Evolutionary conservation across 30 jellyfish, hydroid and myxozoan species (phyloP).

Genomic region (Hydractinia symbiolongicarpus): DNA sequence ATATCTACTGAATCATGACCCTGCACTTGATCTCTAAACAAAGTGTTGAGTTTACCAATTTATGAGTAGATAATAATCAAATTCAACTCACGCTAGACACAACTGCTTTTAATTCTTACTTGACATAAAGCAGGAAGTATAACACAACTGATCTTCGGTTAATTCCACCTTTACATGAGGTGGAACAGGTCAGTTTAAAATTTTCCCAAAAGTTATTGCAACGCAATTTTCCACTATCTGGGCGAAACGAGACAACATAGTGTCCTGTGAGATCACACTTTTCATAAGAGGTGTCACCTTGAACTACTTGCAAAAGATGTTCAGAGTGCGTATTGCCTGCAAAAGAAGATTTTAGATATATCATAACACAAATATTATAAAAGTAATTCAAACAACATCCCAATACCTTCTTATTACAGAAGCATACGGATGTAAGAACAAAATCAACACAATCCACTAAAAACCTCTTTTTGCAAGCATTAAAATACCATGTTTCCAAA

Average conservation of each 20-base stretch:
- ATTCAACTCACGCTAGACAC: too few species aligned
- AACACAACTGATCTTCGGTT: neutral
- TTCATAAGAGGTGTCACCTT: neutral
- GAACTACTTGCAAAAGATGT: neutral
- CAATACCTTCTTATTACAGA: too few species aligned
- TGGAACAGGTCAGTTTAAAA: neutral
- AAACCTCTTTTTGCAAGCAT: neutral
- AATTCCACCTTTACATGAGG: neutral
- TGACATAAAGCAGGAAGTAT: neutral
- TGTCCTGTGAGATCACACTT: conserved; percentile 3
- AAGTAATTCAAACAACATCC: too few species aligned
- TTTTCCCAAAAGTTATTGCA: neutral
- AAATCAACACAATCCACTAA: neutral
- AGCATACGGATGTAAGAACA: neutral
- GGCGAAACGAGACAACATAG: neutral
- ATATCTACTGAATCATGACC: neutral
- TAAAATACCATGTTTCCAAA: neutral
- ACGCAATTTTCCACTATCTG: neutral
- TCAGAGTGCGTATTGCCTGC: neutral
- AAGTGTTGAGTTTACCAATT: neutral
- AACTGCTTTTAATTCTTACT: neutral
- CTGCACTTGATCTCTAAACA: neutral
- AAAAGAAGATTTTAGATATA: neutral
- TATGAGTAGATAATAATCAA: too few species aligned
- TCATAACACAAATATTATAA: too few species aligned